Evolutionary conservation across 2,797 vertebrate species (phyloP).

Genomic region (Dryobates pubescens): DNA sequence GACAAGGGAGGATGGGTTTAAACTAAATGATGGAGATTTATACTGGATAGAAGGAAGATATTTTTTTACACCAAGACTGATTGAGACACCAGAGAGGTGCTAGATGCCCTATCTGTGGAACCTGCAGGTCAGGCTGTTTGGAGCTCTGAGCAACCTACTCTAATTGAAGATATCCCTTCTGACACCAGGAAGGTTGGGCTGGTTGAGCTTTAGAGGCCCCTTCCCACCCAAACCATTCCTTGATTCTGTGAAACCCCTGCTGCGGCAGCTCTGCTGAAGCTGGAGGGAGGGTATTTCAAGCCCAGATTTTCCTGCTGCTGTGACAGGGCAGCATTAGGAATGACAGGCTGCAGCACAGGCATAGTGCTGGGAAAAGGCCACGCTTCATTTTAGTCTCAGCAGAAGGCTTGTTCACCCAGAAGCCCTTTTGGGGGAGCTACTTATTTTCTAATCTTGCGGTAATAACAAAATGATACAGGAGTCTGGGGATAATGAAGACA

Average conservation of each 20-base stretch:
- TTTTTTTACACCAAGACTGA: no score
- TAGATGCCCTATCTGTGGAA: no score
- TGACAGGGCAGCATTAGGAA: neutral
- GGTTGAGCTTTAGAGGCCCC: no score
- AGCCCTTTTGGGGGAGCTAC: constrained; percentile 69
- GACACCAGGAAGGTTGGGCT: no score
- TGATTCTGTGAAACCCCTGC: neutral
- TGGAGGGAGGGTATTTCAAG: neutral
- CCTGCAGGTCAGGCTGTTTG: no score
- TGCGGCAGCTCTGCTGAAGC: accelerated
- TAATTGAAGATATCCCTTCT: no score
- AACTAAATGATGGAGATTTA: no score
- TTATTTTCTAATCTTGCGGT: constrained; percentile 60
- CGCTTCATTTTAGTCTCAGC: neutral
- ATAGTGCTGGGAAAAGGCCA: neutral
- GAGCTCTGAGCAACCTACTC: no score
- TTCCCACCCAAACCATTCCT: no score
- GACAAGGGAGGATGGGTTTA: no score
- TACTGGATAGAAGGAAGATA: no score
- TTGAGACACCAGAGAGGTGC: no score
- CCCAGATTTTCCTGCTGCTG: neutral
- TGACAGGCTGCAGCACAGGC: neutral
- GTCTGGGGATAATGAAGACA: constrained; percentile 28
- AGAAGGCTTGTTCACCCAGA: constrained; percentile 45
- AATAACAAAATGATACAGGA: neutral